Base-by-base conservation (phyloP, 2,797 vertebrate species). In the Fratercula arctica region DNA sequence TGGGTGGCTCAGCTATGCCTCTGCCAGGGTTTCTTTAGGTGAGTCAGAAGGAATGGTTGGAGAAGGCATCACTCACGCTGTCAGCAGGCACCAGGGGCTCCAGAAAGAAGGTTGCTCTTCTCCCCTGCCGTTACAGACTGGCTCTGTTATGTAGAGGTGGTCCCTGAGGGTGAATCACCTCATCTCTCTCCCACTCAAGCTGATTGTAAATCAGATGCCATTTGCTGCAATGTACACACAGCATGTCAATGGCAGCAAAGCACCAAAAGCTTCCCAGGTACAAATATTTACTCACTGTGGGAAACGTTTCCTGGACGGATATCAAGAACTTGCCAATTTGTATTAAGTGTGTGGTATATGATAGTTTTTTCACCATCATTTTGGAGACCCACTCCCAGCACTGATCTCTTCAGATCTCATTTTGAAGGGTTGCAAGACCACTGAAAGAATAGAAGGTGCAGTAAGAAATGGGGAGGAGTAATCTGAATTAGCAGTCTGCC, bases 41-140 rank as follows among this genome's bases (percentile, higher is more conserved):
- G 48, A 67, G 18, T 64, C 53, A 39, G 16, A 67, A 76, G 26
- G 24, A 21, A 61, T 26, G 28, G 23, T 1, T 73, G 67, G 28
- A 75, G 73, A 84, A 54, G 33, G n/a, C 20, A 85, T 76, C 48
- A 26, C 39, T 79, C 28, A 45, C 0, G 0, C 28, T 48, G 69
- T 33, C 59, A 81, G 39, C 1, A 0, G 60, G 37, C 29, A 64
- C 25, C 16, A 18, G 25, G 41, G 12, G 15, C 41, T 87, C 14
- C 0, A 0, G 68, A 41, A 19, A 46, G 28, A 53, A 64, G 31
- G 56, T 46, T 0, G 0, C 14, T n/a, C 13, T 66, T 90, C 53
- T 2, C 1, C 13, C 16, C 26, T 6, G 11, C 16, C 43, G 1
- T 61, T 73, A 48, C 51, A 26, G 11, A 0, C 31, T 25, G 35